A percentile compares a stretch with the other conserved stretches of the same genome.
phyloP scores from a whole-genome alignment of 30 jellyfish, hydroid and myxozoan genomes.

The Pelagia noctiluca region DNA sequence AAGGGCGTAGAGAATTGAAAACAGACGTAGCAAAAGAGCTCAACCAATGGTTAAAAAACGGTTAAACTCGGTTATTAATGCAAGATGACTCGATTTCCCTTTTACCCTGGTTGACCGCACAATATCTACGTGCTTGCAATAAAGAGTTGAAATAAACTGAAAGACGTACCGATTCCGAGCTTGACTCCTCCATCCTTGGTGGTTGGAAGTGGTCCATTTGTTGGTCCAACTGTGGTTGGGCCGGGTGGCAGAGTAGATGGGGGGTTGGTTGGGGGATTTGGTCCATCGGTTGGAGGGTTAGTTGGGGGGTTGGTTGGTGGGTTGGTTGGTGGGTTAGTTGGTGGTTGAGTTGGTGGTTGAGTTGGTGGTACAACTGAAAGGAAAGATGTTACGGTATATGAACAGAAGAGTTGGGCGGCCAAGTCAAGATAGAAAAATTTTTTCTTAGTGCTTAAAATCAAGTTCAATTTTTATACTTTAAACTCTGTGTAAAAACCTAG shows the following conservation, averaged over 20 bases:
- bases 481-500: too few relatives aligned
- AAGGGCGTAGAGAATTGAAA: too few relatives aligned
- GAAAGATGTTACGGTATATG: too few relatives aligned
- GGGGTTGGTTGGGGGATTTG: conserved; percentile 57
- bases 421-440: too few relatives aligned
- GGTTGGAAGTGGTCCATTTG: conserved; percentile 63
- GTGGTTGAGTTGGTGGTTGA: background rate
- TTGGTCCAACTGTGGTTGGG: conserved; percentile 58
- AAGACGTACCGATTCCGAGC: conserved; percentile 66
- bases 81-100: too few relatives aligned
- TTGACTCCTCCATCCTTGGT: conserved; percentile 65
- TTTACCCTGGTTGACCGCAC: too few relatives aligned
- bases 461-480: too few relatives aligned
- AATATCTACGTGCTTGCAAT: too few relatives aligned
- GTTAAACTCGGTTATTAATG: background rate
- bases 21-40: too few relatives aligned
- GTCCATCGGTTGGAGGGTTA: conserved; percentile 58
- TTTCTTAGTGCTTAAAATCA: too few relatives aligned
- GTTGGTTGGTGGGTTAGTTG: conserved; percentile 16
- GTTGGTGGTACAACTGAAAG: conserved; percentile 2
- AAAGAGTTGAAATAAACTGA: too few relatives aligned
- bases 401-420: too few relatives aligned
- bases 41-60: background rate
- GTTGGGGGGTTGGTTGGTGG: conserved; percentile 46
- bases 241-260: conserved; percentile 51